Evolutionary conservation across 2,888 invertebrate species (phyloP).

Genomic region (Stenoptilia bipunctidactyla): DNA sequence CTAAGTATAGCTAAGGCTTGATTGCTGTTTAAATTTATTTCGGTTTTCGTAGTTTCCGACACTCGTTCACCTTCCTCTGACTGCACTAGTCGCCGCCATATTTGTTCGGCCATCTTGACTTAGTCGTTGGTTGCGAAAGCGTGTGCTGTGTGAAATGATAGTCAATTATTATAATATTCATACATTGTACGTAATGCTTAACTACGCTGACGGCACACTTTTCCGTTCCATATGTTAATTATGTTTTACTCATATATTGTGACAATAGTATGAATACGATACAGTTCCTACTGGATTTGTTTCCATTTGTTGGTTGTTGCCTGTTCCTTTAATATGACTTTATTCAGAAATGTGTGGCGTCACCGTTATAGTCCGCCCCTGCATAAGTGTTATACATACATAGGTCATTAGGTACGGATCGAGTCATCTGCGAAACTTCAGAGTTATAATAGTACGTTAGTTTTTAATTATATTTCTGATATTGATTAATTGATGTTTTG

Average conservation of each 20-base stretch:
- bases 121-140: conserved; percentile 3
- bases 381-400: conserved; percentile 35
- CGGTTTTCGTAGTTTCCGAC: too few relatives aligned
- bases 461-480: conserved; percentile 67
- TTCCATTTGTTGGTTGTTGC: too few relatives aligned
- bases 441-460: conserved; percentile 67
- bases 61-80: too few relatives aligned
- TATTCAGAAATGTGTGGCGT: conserved; percentile 4
- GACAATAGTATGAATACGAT: too few relatives aligned
- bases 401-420: conserved; percentile 53
- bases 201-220: conserved; percentile 28
- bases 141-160: conserved; percentile 39
- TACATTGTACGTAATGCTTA: conserved; percentile 21
- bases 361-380: conserved; percentile 33
- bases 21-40: too few relatives aligned
- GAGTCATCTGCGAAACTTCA: conserved; percentile 47
- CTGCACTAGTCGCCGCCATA: too few relatives aligned
- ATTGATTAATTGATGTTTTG: conserved; percentile 68
- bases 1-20: too few relatives aligned
- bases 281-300: too few relatives aligned
- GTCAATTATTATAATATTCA: conserved; percentile 60
- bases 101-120: neutral
- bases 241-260: too few relatives aligned
- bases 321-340: too few relatives aligned
- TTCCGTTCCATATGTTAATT: neutral